Base-by-base conservation (phyloP, 2,888 invertebrate species). In the Hemaris fuciformis region DNA sequence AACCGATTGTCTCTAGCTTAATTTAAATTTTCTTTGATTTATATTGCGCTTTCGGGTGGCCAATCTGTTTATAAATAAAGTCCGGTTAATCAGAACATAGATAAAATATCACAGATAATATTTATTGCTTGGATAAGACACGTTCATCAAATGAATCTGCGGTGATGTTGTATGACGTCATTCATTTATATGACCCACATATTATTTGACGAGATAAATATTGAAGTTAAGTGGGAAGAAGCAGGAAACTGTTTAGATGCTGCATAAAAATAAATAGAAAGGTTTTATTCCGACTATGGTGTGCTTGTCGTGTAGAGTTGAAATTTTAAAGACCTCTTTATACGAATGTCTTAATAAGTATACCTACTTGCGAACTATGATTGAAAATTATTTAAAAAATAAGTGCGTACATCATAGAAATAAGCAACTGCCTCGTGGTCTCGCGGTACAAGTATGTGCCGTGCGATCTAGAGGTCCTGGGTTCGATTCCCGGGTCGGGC, bases 1-100 rank as follows among this genome's bases (percentile, higher is more conserved):
- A 58, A 71, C 38, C 38, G 25, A 25, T 20, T 38, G 48, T 60
- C 60, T 48, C 48, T 15, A 48, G 53, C 13, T 41, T 60, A 22
- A 60, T 46, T 48, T 60, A 48, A 23, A 53, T 41, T 23, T 48
- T n/a, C 8, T 22, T n/a, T 57, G 57, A 57, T 57, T 57, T 41
- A 20, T 27, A 27, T 53, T 27, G 1, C 7, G 18, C 31, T 53
- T 53, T 53, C 18, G 53, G 27, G 53, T 53, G 53, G 53, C 53
- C 31, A 53, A 53, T 53, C 27, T 27, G 27, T 27, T 7, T 20
- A 31, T 27, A 18, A 31, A 27, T 18, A 31, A 53, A 8, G 31
- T 31, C 18, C 3, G 27, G 31, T 53, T 53, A 4, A 53, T 53
- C 31, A 53, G 18, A 53, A 53, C 8, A 31, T 25, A 48, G 53